Base-by-base conservation (phyloP, 2,888 invertebrate genomes). In the Clitarchus hookeri region DNA sequence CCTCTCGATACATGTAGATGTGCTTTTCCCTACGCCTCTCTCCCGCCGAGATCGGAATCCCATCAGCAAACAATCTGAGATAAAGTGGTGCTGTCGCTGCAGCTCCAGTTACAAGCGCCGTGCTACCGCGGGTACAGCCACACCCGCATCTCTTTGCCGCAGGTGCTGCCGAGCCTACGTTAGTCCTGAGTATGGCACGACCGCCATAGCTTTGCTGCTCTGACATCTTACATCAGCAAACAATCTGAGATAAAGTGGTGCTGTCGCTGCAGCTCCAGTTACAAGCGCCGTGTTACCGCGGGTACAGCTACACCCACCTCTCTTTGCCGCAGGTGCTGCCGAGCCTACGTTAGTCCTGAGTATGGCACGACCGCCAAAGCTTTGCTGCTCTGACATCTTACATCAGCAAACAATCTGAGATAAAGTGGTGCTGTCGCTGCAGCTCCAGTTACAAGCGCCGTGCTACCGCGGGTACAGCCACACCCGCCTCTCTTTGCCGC, bases 41-140 rank as follows among this genome's bases (percentile, higher is more conserved):
- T 27, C 27, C 44, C 27, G 6, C 16, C 82, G 82, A 82, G 36
- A 44, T 82, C 82, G 82, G 36, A 82, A 82, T 82, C 82, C 82
- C 82, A 82, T 82, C 82, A 82, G 27, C 82, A 82, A 82, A 82
- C 82, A 82, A 82, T 82, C 82, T 82, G 82, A 82, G 82, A 82
- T 44, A 82, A 82, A 82, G 65, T 65, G 36, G 82, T 27, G 82
- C 82, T 36, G 27, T 36, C 82, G 36, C n/a, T 36, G 26, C 78
- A n/a, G n/a, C 65, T 65, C 65, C 16, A 23, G 65, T 65, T 65
- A 11, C 65, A 65, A 65, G 65, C 65, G 8, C 65, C 65, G 23
- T n/a, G 65, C 65, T 65, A 65, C 65, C 65, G 3, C 65, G n/a
- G 16, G 23, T n/a, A 65, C 3, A n/a, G 65, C 65, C 16, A 11